Evolutionary conservation across 1,140 invertebrate species (phyloP), one percentile per base, ranked within the genome.

Genomic region (Drosophila nannoptera): DNA sequence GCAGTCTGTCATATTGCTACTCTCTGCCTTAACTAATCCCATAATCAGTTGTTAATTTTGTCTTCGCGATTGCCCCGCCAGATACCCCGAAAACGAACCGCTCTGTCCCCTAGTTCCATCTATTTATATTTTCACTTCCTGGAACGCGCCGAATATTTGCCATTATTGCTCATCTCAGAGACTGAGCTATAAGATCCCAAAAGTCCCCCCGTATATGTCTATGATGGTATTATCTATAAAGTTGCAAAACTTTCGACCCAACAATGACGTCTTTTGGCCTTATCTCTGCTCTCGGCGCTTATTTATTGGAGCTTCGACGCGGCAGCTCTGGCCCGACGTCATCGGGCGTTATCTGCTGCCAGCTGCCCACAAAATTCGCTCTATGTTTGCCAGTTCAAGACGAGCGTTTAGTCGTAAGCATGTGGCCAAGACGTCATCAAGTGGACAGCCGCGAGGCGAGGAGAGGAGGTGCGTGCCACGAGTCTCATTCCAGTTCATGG

Each of bases 231-330:
- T 43, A 56, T 56, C 54, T 29, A 4, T 42, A 9, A 42, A 59
- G 45, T 12, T 33, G 22, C 14, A 7, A 45, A 11, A 36, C 5
- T 42, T 43, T 35, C n/a, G 22, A 22, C 16, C 50, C 38, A 49
- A 46, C 68, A 32, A 66, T 70, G 68, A 70, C 68, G 68, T 70
- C 49, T 54, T 9, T 59, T 33, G 22, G 16, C 49, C 48, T 68
- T 61, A 68, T 68, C 65, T 42, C 14, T 4, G n/a, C 14, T 5
- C 32, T 52, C 31, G 16, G 9, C 11, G 49, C 0, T 38, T 49
- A 9, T 59, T 42, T 49, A 36, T 58, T 58, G 54, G 54, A 12
- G 8, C 40, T 50, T 35, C 33, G 22, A 1, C 22, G 1, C 22
- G 22, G 3, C 22, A 12, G 8, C 40, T 50, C 29, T 42, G 32